These are phyloP conservation scores for Protomyctophum bolini DNA, from an alignment of 2,113 vertebrate species.

Conservation along the genomic window DNA sequence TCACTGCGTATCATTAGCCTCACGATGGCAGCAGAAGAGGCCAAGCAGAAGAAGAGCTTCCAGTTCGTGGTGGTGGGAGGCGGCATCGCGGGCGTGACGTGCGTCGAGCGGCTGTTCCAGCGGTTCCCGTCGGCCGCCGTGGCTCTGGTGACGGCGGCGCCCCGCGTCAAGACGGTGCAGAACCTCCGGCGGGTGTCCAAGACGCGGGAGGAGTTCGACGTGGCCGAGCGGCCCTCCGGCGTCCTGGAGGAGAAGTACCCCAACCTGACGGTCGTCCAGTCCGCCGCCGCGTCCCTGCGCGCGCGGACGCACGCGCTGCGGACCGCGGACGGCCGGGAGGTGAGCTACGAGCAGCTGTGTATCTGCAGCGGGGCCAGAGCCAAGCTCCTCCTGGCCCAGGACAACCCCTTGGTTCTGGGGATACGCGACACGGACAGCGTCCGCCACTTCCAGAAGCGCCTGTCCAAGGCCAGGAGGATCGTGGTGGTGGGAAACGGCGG, in stretches of 20 bases:
- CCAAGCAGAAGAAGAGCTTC: slow-evolving; percentile 47
- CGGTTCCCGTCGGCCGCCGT: slow-evolving; percentile 86
- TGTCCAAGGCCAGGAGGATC: slow-evolving; percentile 87
- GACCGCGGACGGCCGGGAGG: slow-evolving; percentile 82
- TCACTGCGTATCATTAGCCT: too few species aligned
- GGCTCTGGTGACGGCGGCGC: slow-evolving; percentile 85
- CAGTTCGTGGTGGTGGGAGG: slow-evolving; percentile 87
- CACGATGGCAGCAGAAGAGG: slow-evolving; percentile 18
- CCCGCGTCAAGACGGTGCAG: slow-evolving; percentile 89
- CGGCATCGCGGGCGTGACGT: slow-evolving; percentile 92
- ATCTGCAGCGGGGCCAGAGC: slow-evolving; percentile 91
- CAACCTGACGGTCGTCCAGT: slow-evolving; percentile 89
- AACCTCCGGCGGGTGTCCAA: slow-evolving; percentile 92
- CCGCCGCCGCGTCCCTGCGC: slow-evolving; percentile 81
- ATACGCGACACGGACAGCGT: slow-evolving; percentile 97
- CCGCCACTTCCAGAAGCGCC: slow-evolving; percentile 90
- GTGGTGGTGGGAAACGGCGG: slow-evolving; percentile 93
- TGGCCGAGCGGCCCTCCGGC: slow-evolving; percentile 86
- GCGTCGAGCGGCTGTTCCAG: slow-evolving; percentile 88
- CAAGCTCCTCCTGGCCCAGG: slow-evolving; percentile 85
- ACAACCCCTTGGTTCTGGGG: slow-evolving; percentile 87
- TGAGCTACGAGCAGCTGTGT: slow-evolving; percentile 88
- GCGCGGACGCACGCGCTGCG: slow-evolving; percentile 81
- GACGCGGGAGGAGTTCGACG: slow-evolving; percentile 90
- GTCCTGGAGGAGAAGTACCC: slow-evolving; percentile 84